phyloP scores from a whole-genome alignment of 2,888 invertebrate species.

The Mythimna loreyi region DNA sequence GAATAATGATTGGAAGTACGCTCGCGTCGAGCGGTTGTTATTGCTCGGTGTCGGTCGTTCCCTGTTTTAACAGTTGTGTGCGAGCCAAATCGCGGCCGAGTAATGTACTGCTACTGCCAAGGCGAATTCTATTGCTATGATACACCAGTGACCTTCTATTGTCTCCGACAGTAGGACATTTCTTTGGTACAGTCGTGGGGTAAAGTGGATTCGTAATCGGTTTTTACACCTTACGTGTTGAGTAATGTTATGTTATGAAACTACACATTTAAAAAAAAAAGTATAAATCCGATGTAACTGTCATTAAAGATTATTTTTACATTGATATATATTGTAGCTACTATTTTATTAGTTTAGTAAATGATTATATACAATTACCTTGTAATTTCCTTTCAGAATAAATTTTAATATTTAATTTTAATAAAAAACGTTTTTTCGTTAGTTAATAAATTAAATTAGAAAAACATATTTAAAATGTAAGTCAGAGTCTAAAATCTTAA shows the following conservation, averaged over 20 bases:
- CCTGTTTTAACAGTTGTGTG: slow-evolving; percentile 76
- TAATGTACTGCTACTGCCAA: slow-evolving; percentile 84
- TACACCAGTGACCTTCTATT: slow-evolving; percentile 86
- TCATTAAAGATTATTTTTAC: too few relatives aligned
- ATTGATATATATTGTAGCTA: background rate
- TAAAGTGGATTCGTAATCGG: slow-evolving; percentile 29
- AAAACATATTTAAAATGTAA: background rate
- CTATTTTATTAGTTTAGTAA: background rate
- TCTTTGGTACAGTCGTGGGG: slow-evolving; percentile 66
- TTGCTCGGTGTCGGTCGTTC: slow-evolving; percentile 63
- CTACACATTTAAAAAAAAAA: background rate
- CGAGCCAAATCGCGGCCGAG: slow-evolving; percentile 82
- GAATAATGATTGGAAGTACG: slow-evolving; percentile 61
- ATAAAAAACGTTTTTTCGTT: too few relatives aligned
- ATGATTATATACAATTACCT: background rate
- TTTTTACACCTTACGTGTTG: background rate
- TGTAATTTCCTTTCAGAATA: background rate
- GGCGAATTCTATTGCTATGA: slow-evolving; percentile 86
- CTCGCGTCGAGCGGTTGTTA: slow-evolving; percentile 65
- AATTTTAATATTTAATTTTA: too few relatives aligned
- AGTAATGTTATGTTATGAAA: too few relatives aligned
- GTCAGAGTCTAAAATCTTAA: background rate
- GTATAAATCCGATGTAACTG: too few relatives aligned
- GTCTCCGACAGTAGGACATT: slow-evolving; percentile 80
- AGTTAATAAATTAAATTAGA: background rate